Evolutionary conservation across 2,113 vertebrate species (phyloP).

Genomic region (Hippocampus guttulatus): DNA sequence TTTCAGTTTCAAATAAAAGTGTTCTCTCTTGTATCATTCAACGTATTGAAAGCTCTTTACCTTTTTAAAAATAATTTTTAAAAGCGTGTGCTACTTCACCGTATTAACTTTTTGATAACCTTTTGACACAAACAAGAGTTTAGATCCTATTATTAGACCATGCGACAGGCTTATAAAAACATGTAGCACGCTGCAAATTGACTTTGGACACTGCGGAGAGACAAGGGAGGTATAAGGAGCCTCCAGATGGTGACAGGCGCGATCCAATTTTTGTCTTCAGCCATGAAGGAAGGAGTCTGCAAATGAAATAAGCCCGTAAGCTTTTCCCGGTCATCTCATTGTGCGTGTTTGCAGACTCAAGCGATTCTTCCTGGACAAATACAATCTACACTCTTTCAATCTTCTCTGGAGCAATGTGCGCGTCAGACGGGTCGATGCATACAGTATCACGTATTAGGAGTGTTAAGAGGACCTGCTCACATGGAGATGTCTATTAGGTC

Average conservation of each 20-base stretch:
- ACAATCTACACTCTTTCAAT: not conserved
- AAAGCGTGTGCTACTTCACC: too few relatives aligned
- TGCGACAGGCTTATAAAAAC: not conserved
- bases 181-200: not conserved
- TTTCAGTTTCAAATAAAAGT: too few relatives aligned
- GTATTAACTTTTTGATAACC: too few relatives aligned
- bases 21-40: too few relatives aligned
- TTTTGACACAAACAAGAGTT: not conserved
- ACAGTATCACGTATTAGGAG: not conserved
- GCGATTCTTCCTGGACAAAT: not conserved
- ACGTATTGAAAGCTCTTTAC: too few relatives aligned
- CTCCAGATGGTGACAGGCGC: slow-evolving; percentile 59
- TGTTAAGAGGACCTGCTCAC: not conserved
- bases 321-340: slow-evolving; percentile 41
- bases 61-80: too few relatives aligned
- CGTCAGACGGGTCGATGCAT: not conserved
- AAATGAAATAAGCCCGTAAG: slow-evolving; percentile 61
- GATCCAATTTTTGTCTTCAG: slow-evolving; percentile 61
- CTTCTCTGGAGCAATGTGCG: not conserved
- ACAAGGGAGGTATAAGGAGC: slow-evolving; percentile 38
- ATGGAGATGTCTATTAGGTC: not conserved
- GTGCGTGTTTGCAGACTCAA: slow-evolving; percentile 8
- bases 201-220: slow-evolving; percentile 3
- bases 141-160: not conserved
- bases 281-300: slow-evolving; percentile 45